phyloP scores from a whole-genome alignment of 2,113 vertebrate species.

The Eudyptes chrysolophus region DNA sequence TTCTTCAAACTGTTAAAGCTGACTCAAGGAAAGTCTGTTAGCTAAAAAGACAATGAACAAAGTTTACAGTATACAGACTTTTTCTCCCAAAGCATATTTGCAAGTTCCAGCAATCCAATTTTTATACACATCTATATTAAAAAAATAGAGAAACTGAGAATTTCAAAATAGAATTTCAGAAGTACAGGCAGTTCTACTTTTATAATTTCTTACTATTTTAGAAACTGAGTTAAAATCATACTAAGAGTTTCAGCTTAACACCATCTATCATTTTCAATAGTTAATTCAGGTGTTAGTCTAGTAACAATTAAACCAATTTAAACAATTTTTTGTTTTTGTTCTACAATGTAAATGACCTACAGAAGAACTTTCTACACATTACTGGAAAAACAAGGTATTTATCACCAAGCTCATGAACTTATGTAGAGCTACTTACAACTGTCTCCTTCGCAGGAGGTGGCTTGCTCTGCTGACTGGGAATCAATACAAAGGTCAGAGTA shows the following conservation, averaged over 20 bases:
- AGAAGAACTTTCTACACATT: background rate
- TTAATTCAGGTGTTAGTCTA: background rate
- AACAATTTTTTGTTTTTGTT: background rate
- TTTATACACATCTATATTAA: too few relatives aligned
- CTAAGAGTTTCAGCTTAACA: background rate
- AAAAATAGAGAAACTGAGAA: background rate
- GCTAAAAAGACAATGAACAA: background rate
- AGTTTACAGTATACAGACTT: background rate
- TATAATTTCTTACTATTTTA: background rate
- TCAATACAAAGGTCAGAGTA: constrained; percentile 92
- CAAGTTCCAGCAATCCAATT: background rate
- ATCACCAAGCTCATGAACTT: background rate
- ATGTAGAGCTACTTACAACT: constrained; percentile 83
- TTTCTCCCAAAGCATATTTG: background rate
- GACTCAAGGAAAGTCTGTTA: background rate
- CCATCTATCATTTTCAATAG: background rate
- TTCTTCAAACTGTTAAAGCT: background rate
- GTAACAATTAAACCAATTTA: background rate
- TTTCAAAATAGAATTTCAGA: background rate
- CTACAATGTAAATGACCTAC: background rate
- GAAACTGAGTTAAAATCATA: background rate
- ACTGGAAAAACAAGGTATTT: background rate
- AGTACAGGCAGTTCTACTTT: background rate
- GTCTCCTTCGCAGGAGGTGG: constrained; percentile 84
- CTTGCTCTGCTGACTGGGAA: constrained; percentile 90